Evolutionary conservation across 2,113 vertebrate genomes (phyloP), one percentile per base, ranked within the genome.

Genomic region (Capreolus pygargus): DNA sequence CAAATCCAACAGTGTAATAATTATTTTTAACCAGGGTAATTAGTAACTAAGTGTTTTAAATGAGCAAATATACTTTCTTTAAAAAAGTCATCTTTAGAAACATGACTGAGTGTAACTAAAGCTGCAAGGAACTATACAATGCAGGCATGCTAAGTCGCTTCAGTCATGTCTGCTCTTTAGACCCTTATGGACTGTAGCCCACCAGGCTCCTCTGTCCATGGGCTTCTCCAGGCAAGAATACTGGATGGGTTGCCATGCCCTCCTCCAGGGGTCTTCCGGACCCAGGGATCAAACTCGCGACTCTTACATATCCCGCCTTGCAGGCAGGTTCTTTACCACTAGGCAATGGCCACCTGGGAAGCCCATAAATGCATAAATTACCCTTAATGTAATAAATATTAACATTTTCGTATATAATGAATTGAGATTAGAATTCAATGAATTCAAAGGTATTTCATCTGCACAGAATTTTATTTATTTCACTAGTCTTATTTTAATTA

Each of bases 81-180:
- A 1, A 70, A 82, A 64, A 86, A 60, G n/a, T 78, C 17, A 60
- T 14, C 45, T 82, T 79, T 54, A n/a, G 27, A 85, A 79, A 81
- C 8, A 78, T 27, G 5, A 45, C 0, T 16, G 14, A 86, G n/a
- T 8, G 23, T 3, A 94, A 94, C 25, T 86, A 33, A 55, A 64
- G 57, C 28, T 54, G 55, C 39, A 84, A 52, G 39, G 12, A 39
- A 86, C 50, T 67, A 52, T 12, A 70, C 9, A 70, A 23, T 12
- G n/a, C 10, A 39, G 0, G 5, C 5, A 3, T 6, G 19, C 5
- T 12, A 74, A 74, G 67, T 25, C 1, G 0, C 67, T 25, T 23
- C 67, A 39, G 19, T 25, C 67, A 5, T 23, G 67, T 74, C 19
- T 23, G n/a, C 23, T 74, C 19, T 74, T 74, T 23, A 36, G 19